These are phyloP conservation scores for Ophraella communa DNA, from an alignment of 2,888 invertebrate species.

Conservation along the genomic window DNA sequence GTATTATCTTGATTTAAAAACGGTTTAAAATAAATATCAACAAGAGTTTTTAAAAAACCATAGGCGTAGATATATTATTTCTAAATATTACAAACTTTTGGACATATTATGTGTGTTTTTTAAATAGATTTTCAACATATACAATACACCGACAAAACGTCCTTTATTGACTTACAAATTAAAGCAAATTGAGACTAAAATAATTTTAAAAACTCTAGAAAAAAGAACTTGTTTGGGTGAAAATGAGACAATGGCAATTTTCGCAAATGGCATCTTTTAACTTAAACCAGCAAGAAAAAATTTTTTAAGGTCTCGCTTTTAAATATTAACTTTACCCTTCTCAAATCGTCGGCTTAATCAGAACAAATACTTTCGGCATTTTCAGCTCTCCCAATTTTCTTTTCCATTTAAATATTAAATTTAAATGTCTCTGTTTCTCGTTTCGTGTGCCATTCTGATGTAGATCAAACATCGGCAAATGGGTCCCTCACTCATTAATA, in stretches of 20 bases:
- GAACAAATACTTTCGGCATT: constrained; percentile 30
- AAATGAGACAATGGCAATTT: constrained; percentile 20
- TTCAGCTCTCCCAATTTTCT: constrained; percentile 24
- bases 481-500: constrained; percentile 20
- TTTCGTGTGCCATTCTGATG: constrained; percentile 15
- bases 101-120: too few relatives aligned
- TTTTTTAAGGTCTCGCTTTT: background rate
- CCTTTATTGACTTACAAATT: background rate
- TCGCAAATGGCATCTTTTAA: constrained; percentile 11
- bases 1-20: too few relatives aligned
- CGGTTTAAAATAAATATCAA: too few relatives aligned
- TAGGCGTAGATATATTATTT: too few relatives aligned
- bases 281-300: background rate
- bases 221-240: background rate
- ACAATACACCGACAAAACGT: too few relatives aligned
- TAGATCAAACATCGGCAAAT: constrained; percentile 13
- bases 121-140: too few relatives aligned
- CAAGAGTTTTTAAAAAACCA: too few relatives aligned
- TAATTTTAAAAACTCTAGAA: background rate
- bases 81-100: too few relatives aligned
- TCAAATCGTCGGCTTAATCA: constrained; percentile 23
- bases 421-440: constrained; percentile 26
- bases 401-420: constrained; percentile 32
- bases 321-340: constrained; percentile 22
- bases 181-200: background rate